Evolutionary conservation across 2,113 vertebrate genomes (phyloP).

Genomic region (Synodontis membranacea): DNA sequence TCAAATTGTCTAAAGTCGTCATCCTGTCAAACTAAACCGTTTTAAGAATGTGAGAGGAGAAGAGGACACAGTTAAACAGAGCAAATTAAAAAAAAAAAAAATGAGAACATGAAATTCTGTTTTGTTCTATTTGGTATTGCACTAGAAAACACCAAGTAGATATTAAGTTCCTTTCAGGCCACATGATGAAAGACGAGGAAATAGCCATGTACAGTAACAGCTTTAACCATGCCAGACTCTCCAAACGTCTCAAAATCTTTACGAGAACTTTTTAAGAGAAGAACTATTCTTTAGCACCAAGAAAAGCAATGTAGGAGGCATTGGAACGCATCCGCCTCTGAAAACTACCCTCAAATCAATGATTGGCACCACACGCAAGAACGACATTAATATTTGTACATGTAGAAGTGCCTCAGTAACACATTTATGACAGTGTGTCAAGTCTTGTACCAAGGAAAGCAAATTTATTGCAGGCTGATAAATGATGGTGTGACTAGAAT

Average conservation of each 20-base stretch:
- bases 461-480: constrained; percentile 15
- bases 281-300: not conserved
- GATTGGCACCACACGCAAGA: not conserved
- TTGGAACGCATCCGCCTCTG: not conserved
- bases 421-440: constrained; percentile 3
- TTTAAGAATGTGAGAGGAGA: too few species aligned
- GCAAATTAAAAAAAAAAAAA: too few species aligned
- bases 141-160: not conserved
- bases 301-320: not conserved
- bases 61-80: too few species aligned
- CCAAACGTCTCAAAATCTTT: not conserved
- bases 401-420: constrained; percentile 6
- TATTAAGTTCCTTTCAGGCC: not conserved
- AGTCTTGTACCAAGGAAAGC: not conserved
- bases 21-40: too few species aligned
- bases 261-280: not conserved
- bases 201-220: not conserved
- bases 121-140: not conserved
- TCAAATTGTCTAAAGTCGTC: too few species aligned
- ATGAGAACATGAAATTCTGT: not conserved
- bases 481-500: not conserved
- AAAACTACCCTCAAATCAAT: not conserved
- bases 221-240: not conserved
- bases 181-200: not conserved
- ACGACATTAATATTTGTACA: not conserved